These are phyloP conservation scores for Sarcoramphus papa DNA, from an alignment of 2,797 vertebrate genomes.

Conservation along the genomic window DNA sequence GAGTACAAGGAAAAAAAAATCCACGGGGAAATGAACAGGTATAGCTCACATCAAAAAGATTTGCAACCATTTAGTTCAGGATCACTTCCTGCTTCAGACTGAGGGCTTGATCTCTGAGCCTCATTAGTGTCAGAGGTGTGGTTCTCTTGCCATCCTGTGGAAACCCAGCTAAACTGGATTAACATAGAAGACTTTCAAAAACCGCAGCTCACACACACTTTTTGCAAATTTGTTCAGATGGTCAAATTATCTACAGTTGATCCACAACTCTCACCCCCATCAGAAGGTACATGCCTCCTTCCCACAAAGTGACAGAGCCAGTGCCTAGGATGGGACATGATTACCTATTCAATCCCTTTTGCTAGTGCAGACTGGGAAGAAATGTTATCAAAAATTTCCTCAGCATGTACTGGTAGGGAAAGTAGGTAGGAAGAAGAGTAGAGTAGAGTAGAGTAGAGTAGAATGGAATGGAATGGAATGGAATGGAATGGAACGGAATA, in stretches of 20 bases:
- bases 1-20: neutral
- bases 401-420: neutral
- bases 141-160: neutral
- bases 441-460: too few species aligned
- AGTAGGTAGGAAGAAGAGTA: neutral
- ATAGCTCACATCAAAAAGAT: neutral
- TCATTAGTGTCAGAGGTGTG: neutral
- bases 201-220: neutral
- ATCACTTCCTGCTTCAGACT: neutral
- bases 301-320: neutral
- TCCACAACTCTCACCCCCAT: neutral
- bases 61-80: neutral
- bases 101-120: neutral
- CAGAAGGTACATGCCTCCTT: neutral
- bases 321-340: neutral
- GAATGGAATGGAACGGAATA: neutral
- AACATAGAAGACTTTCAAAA: neutral
- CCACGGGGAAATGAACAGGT: neutral
- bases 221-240: neutral
- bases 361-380: neutral
- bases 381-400: neutral
- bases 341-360: neutral
- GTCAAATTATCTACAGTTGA: neutral
- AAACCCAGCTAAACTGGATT: neutral
- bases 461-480: neutral